Conservation (phyloP, 2,797 vertebrate genomes). For the Microctenopoma steveboyesi region DNA sequence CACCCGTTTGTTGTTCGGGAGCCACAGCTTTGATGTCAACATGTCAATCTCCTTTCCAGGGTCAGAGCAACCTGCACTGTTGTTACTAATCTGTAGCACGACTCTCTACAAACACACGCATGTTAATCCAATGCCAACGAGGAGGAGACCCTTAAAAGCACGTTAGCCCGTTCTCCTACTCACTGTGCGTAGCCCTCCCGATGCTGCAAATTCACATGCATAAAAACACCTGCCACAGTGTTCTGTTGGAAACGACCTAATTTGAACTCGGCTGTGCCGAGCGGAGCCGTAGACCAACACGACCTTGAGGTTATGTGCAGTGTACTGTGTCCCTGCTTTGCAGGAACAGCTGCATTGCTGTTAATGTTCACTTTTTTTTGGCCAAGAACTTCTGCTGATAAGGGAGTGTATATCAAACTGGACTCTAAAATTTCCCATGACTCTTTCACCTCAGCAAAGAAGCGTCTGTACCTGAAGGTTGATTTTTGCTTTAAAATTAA, state of each 20-base stretch:
- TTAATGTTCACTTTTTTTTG: constrained; percentile 4
- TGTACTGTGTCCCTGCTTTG: not conserved
- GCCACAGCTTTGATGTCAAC: accelerated
- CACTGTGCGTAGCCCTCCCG: not conserved
- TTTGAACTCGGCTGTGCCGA: constrained; percentile 1
- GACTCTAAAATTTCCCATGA: not conserved
- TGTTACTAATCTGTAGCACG: not conserved
- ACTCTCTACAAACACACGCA: not conserved
- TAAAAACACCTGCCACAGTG: not conserved
- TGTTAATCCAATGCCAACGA: not conserved
- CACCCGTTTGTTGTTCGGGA: not conserved
- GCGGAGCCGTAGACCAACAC: not conserved
- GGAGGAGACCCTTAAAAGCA: not conserved
- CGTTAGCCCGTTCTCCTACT: not conserved
- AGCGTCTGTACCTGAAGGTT: not conserved
- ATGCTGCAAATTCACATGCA: not conserved
- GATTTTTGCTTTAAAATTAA: not conserved
- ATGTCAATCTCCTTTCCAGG: not conserved
- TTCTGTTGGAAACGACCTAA: not conserved
- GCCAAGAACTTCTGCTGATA: not conserved
- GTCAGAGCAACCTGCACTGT: not conserved
- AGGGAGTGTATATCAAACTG: not conserved
- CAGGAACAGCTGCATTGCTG: constrained; percentile 17
- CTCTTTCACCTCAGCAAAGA: not conserved
- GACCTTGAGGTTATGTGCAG: not conserved